phyloP scores from a whole-genome alignment of 2,797 vertebrate species.

The Muscicapa comitata region DNA sequence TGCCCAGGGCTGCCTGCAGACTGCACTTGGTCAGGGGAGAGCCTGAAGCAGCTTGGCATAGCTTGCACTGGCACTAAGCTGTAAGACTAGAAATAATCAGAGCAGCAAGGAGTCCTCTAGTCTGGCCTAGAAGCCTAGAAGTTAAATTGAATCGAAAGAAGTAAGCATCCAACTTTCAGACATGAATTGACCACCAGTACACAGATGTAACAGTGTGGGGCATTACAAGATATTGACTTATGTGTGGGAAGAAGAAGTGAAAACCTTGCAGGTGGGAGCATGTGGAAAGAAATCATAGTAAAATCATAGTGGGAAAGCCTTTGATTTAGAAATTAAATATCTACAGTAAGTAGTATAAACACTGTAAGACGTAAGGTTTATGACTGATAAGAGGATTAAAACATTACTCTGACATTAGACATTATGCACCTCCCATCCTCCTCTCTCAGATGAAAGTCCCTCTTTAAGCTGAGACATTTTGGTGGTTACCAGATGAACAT shows the following conservation, averaged over 20 bases:
- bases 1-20: neutral
- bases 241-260: neutral
- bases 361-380: neutral
- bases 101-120: neutral
- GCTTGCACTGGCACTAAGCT: neutral
- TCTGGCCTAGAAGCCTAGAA: neutral
- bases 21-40: neutral
- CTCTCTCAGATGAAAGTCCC: neutral
- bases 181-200: neutral
- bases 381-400: conserved; percentile 8
- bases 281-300: neutral
- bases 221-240: neutral
- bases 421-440: neutral
- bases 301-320: neutral
- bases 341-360: neutral
- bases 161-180: neutral
- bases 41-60: rapidly evolving
- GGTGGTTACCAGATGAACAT: neutral
- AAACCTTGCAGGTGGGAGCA: neutral
- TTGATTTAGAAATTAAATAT: neutral
- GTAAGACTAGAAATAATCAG: neutral
- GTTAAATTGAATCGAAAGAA: neutral
- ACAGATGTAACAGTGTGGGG: neutral
- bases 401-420: neutral
- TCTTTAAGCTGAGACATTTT: neutral